Evolutionary conservation across 2,888 invertebrate species (phyloP).

Genomic region (Ligdia adustata): DNA sequence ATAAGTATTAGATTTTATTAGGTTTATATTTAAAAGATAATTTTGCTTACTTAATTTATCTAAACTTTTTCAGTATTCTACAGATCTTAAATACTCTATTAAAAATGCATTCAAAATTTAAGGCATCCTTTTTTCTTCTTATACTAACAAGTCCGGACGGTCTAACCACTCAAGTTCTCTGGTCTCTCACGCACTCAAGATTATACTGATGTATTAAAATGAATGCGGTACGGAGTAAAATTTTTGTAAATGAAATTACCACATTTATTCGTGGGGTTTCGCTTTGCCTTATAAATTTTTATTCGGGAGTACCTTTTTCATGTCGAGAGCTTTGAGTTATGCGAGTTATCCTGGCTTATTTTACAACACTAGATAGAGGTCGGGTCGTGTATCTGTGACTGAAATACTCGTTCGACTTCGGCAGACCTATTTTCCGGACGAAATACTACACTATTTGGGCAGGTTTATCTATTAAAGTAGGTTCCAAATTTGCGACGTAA

Average conservation of each 20-base stretch:
- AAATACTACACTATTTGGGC: conserved; percentile 16
- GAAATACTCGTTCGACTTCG: conserved; percentile 19
- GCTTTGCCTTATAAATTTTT: conserved; percentile 56
- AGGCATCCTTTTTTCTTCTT: not conserved
- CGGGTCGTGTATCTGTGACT: conserved; percentile 28
- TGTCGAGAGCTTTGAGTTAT: conserved; percentile 52
- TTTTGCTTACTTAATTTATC: no score
- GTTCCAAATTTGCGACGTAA: not conserved
- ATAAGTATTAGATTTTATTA: not conserved
- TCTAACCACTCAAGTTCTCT: conserved; percentile 45
- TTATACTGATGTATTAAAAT: conserved; percentile 77
- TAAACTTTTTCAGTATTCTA: no score
- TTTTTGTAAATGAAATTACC: conserved; percentile 72
- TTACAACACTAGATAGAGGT: conserved; percentile 30
- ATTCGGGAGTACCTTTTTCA: conserved; percentile 64
- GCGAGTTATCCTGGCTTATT: conserved; percentile 45
- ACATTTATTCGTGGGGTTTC: conserved; percentile 68
- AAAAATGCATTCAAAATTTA: conserved; percentile 5
- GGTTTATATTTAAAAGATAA: not conserved
- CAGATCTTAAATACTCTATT: conserved; percentile 1
- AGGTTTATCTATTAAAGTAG: conserved; percentile 3
- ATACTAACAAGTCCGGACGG: conserved; percentile 5
- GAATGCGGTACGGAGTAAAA: conserved; percentile 59
- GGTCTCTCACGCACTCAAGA: conserved; percentile 61
- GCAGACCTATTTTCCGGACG: conserved; percentile 12